Percentiles rank a stretch among this genome's conserved stretches.
phyloP scores from a whole-genome alignment of 2,888 invertebrate species.

The Coenonympha glycerion region DNA sequence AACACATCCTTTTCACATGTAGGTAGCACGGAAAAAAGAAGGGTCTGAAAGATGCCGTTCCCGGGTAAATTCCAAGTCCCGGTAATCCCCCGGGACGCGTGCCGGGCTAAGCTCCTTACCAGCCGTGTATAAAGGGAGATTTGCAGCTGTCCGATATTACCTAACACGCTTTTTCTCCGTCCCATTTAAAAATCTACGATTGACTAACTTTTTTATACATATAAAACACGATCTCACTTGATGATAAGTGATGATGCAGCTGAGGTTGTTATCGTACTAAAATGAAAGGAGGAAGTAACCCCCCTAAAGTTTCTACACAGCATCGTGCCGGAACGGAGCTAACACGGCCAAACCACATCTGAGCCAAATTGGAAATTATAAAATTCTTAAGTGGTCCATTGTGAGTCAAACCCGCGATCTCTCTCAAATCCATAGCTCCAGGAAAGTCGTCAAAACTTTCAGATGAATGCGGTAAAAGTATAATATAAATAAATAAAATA shows the following conservation, averaged over 20 bases:
- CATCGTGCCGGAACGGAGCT: too few species aligned
- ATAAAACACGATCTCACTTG: too few species aligned
- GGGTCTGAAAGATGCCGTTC: background rate
- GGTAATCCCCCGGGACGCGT: conserved; percentile 7
- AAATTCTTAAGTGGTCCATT: too few species aligned
- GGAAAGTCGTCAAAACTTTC: too few species aligned
- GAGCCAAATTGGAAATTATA: too few species aligned
- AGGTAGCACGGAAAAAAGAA: background rate
- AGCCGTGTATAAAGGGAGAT: conserved; percentile 4
- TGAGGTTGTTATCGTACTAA: background rate
- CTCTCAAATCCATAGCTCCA: too few species aligned
- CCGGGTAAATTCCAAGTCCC: conserved; percentile 1
- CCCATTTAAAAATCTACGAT: conserved; percentile 9
- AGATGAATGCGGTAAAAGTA: too few species aligned
- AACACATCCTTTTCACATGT: background rate
- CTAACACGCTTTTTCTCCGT: conserved; percentile 16
- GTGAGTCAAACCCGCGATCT: too few species aligned
- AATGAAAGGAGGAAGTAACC: background rate
- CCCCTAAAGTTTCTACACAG: too few species aligned
- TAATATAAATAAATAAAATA: too few species aligned
- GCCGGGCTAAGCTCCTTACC: conserved; percentile 4
- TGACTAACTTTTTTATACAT: background rate
- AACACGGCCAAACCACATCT: too few species aligned
- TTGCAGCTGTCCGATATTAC: background rate
- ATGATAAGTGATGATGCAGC: background rate